Evolutionary conservation across 2,888 invertebrate genomes (phyloP).

Genomic region (Heliconius aoede): DNA sequence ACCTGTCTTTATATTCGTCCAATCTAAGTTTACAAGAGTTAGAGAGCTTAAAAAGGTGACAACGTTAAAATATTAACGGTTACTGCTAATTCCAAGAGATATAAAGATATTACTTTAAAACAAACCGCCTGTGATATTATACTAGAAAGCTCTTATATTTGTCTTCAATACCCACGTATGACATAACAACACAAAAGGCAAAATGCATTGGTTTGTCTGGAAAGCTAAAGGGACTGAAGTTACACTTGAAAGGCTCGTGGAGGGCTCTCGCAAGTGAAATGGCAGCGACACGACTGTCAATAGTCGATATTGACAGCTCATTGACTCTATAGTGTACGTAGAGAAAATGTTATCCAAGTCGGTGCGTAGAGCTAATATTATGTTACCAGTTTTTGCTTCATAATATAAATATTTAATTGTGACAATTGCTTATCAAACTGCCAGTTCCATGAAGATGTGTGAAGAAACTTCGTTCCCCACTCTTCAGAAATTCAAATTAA

Average conservation of each 20-base stretch:
- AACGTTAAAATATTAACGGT: no score
- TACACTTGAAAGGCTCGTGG: slow-evolving; percentile 45
- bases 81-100: no score
- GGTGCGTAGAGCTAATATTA: background rate
- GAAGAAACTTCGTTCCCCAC: no score
- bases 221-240: slow-evolving; percentile 31
- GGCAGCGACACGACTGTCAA: slow-evolving; percentile 36
- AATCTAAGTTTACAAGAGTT: background rate
- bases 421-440: background rate
- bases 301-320: slow-evolving; percentile 37
- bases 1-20: background rate
- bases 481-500: background rate
- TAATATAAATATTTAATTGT: background rate
- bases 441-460: no score
- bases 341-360: slow-evolving; percentile 9
- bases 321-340: slow-evolving; percentile 26
- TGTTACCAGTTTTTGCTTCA: background rate
- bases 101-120: no score
- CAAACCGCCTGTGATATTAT: background rate
- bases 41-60: no score
- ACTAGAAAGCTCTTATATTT: background rate
- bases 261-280: slow-evolving; percentile 41
- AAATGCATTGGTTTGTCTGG: slow-evolving; percentile 28
- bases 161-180: background rate
- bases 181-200: slow-evolving; percentile 13